phyloP scores from a whole-genome alignment of 2,797 vertebrate genomes.

The Coregonus ussuriensis region DNA sequence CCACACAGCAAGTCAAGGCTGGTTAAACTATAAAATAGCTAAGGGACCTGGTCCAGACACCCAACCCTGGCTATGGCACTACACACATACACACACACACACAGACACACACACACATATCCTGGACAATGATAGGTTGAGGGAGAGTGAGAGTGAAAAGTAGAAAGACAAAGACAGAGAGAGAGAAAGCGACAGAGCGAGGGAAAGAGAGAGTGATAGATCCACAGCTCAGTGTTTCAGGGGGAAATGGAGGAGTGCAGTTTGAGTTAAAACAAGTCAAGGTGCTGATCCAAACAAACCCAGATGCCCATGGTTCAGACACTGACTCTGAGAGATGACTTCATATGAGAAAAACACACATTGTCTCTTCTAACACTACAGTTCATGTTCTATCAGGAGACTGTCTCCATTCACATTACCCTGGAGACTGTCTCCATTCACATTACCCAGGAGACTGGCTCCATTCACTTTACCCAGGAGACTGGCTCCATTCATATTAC shows the following conservation, averaged over 20 bases:
- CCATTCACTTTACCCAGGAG: too few species aligned
- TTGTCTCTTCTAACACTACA: neutral
- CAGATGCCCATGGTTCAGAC: constrained; percentile 47
- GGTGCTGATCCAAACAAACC: constrained; percentile 48
- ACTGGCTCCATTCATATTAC: too few species aligned
- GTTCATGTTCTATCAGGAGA: neutral
- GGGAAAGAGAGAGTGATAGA: neutral
- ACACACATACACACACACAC: constrained; percentile 28
- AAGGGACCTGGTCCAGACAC: constrained; percentile 85
- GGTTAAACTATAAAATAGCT: constrained; percentile 83
- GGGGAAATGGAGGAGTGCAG: constrained; percentile 19
- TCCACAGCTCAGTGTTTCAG: constrained; percentile 23
- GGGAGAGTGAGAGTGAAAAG: neutral
- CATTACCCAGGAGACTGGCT: too few species aligned
- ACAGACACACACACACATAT: constrained; percentile 25
- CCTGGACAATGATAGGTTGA: neutral
- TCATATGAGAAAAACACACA: constrained; percentile 40
- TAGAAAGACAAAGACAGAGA: neutral
- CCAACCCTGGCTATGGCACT: constrained; percentile 70
- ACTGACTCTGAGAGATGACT: constrained; percentile 55
- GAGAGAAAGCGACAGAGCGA: constrained; percentile 13
- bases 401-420: neutral
- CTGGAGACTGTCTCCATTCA: too few species aligned
- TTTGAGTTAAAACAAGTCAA: constrained; percentile 30
- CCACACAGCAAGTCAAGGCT: constrained; percentile 89